Evolutionary conservation across 1,140 invertebrate species (phyloP), one percentile per base, ranked within the genome.

Genomic region (Cepaea nemoralis): DNA sequence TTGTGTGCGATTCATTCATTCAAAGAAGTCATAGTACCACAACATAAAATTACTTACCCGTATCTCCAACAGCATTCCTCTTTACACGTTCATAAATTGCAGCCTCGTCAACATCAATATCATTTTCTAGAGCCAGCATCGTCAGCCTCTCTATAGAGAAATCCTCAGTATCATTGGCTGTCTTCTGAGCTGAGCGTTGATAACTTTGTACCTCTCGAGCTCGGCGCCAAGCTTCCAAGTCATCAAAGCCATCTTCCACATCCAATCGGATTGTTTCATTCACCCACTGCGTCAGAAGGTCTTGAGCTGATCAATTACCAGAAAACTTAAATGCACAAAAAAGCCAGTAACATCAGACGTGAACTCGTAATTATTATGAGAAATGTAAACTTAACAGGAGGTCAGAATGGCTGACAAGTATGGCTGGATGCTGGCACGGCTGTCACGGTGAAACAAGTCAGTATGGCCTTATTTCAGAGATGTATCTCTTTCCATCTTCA

Each of bases 261-360:
- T 75, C 63, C 42, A 81, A 77, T 55, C 24, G 63, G 14, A 87
- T 75, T 79, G 88, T 89, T 40, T 89, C 86, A 24, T 67, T 83
- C 12, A 89, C 76, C 88, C 88, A 89, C 66, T 89, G 85, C 22
- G 71, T 81, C 22, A 89, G 79, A 14, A 89, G 55, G 12, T 88
- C 87, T 77, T 88, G 83, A 37, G 88, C 88, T 86, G 82, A 27
- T 31, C n/a, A n/a, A 33, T 27, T 37, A 40, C 22, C 50, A 66
- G 50, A 71, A 55, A 3, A 6, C 14, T 35, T 48, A 31, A 55
- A 16, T 55, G n/a, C n/a, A 55, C 14, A 55, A 16, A n/a, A 55
- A 16, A 16, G 14, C 14, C 14, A 14, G 50, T n/a, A 55, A 14
- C 50, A 14, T 55, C 14, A 55, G 14, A 55, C 14, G n/a, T 16